Conservation (phyloP, 1,140 invertebrate genomes). For the Goniozus legneri region DNA sequence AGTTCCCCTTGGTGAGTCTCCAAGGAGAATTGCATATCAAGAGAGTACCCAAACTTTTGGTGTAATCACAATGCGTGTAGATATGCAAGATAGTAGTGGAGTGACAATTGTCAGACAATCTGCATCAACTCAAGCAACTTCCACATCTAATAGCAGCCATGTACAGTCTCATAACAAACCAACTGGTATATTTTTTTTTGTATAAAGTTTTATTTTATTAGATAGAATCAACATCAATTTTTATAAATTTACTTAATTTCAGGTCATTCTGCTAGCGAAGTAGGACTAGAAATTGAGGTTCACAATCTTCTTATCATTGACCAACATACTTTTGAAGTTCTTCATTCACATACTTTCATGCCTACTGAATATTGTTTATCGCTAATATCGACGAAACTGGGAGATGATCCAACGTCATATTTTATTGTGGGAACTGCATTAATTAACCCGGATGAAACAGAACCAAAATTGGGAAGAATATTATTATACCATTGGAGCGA, state of each 20-base stretch:
- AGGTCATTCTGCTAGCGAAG: constrained; percentile 57
- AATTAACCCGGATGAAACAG: constrained; percentile 91
- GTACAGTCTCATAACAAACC: constrained; percentile 55
- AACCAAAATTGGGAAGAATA: constrained; percentile 87
- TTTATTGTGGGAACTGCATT: constrained; percentile 93
- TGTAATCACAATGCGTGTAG: constrained; percentile 85
- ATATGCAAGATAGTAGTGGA: constrained; percentile 73
- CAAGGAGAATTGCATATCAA: constrained; percentile 91
- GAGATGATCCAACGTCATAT: constrained; percentile 88
- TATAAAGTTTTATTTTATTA: too few relatives aligned
- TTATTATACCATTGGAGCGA: constrained; percentile 90
- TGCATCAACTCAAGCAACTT: constrained; percentile 71
- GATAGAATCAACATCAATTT: too few relatives aligned
- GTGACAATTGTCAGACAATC: constrained; percentile 67
- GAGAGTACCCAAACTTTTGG: constrained; percentile 93
- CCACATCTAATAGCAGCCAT: constrained; percentile 47
- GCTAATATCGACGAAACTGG: constrained; percentile 84
- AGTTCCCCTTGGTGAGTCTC: constrained; percentile 90
- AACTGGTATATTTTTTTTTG: too few relatives aligned
- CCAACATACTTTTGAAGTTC: constrained; percentile 94
- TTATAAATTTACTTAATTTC: too few relatives aligned
- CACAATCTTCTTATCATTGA: constrained; percentile 91
- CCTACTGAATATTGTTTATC: constrained; percentile 85
- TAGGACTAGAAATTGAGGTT: constrained; percentile 85
- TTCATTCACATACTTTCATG: constrained; percentile 91